These are phyloP conservation scores for Drosophila rufa DNA, from an alignment of 1,140 invertebrate species.

Conservation along the genomic window DNA sequence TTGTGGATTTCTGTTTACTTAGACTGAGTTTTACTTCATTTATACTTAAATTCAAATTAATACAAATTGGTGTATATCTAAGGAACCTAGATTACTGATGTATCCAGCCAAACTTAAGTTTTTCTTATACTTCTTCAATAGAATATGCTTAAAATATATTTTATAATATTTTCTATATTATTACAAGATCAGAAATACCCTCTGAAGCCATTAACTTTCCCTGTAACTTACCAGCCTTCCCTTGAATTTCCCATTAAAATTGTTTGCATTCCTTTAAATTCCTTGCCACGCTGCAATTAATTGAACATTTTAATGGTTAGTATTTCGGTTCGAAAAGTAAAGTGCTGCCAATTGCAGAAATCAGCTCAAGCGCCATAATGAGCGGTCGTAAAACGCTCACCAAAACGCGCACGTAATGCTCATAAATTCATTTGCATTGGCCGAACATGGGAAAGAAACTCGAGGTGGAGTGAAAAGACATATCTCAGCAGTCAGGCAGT, in stretches of 20 bases:
- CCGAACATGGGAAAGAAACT: conserved; percentile 30
- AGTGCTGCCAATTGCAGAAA: conserved; percentile 32
- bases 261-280: conserved; percentile 13
- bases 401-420: conserved; percentile 46
- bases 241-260: conserved; percentile 9
- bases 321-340: conserved; percentile 1
- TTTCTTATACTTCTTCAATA: no score
- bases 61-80: background rate
- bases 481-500: background rate
- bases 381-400: conserved; percentile 45
- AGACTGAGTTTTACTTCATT: background rate
- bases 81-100: no score
- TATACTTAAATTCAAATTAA: background rate
- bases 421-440: conserved; percentile 51
- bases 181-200: background rate
- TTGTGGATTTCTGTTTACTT: background rate
- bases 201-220: background rate
- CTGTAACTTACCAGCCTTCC: background rate
- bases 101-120: no score
- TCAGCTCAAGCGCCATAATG: conserved; percentile 43
- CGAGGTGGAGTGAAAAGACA: conserved; percentile 10
- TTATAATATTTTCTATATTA: background rate
- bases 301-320: conserved; percentile 3
- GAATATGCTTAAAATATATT: no score
- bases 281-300: conserved; percentile 14